These are phyloP conservation scores for Bothrops jararaca DNA, from an alignment of 2,113 vertebrate genomes.

Conservation along the genomic window DNA sequence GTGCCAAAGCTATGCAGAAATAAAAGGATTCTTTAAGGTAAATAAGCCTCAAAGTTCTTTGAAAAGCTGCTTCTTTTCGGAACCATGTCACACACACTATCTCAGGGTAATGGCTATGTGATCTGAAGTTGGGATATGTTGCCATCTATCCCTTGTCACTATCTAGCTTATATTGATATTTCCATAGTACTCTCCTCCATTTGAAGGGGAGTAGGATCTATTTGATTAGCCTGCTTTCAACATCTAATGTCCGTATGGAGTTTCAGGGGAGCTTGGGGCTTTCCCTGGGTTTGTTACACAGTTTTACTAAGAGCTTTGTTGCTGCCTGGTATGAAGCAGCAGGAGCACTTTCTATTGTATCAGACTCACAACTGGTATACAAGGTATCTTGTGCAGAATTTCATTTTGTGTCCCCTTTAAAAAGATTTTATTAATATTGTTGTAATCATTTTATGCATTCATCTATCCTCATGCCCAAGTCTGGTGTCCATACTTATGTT, in stretches of 20 bases:
- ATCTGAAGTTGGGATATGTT: not conserved
- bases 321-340: not conserved
- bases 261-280: not conserved
- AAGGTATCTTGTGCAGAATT: not conserved
- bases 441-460: not conserved
- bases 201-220: no score
- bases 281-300: not conserved
- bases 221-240: no score
- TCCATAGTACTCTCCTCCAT: no score
- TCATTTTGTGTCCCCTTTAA: not conserved
- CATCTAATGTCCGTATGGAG: no score
- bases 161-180: not conserved
- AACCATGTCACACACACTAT: no score
- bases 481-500: not conserved
- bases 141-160: not conserved
- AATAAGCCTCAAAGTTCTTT: no score
- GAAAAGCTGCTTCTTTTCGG: no score
- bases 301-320: not conserved
- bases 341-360: not conserved
- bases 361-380: not conserved
- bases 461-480: not conserved
- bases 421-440: not conserved
- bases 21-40: no score
- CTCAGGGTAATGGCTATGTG: not conserved
- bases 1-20: no score